A percentile compares a stretch with the other conserved stretches of the same genome.
Evolutionary conservation across 2,797 vertebrate species (phyloP).

Genomic region (Sternarchorhynchus goeldii): DNA sequence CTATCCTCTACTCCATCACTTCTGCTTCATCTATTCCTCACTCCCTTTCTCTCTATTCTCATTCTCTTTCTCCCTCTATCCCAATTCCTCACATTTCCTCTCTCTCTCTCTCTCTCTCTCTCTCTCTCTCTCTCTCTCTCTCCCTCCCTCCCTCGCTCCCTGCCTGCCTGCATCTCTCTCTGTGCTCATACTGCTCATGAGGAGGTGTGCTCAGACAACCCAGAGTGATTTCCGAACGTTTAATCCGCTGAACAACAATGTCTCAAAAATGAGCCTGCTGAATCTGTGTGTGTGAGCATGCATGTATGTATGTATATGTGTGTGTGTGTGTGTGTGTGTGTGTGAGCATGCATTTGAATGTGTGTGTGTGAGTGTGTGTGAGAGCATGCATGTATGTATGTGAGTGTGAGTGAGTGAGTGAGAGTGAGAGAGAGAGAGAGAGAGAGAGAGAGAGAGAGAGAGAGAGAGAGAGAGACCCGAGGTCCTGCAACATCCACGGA

Average conservation of each 20-base stretch:
- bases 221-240: constrained; percentile 44
- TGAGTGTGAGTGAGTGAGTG: not conserved
- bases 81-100: too few species aligned
- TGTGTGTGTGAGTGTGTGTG: constrained; percentile 9
- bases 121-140: constrained; percentile 3
- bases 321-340: constrained; percentile 12
- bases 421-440: not conserved
- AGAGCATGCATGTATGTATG: not conserved
- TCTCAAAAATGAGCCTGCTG: constrained; percentile 35
- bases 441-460: not conserved
- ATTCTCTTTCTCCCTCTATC: too few species aligned
- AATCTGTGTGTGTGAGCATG: constrained; percentile 23
- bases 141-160: constrained; percentile 24
- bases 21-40: too few species aligned
- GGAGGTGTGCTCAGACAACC: constrained; percentile 58
- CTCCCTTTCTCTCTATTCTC: too few species aligned
- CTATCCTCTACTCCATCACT: too few species aligned
- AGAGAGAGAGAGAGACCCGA: not conserved
- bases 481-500: too few species aligned
- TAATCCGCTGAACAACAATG: constrained; percentile 57
- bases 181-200: constrained; percentile 53
- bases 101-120: not conserved
- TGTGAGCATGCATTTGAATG: not conserved
- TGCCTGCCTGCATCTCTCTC: too few species aligned
- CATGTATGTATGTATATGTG: constrained; percentile 2